phyloP scores from a whole-genome alignment of 2,113 vertebrate species.

The Struthidea cinerea region DNA sequence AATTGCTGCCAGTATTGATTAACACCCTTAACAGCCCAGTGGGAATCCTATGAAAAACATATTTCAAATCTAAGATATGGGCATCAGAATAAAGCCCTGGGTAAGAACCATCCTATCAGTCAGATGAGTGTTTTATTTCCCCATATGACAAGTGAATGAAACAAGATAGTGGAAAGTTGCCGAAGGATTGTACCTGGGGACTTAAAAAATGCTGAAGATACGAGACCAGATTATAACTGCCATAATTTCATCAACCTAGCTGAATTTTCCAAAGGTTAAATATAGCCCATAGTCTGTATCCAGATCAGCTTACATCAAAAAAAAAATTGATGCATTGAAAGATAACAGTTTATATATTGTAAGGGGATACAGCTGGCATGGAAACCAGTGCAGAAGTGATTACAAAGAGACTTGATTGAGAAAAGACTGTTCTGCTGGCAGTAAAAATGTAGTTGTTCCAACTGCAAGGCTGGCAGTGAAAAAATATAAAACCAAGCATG shows the following conservation, averaged over 20 bases:
- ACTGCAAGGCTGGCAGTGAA: background rate
- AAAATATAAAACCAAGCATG: background rate
- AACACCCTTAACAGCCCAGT: slow-evolving; percentile 15
- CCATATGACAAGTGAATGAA: background rate
- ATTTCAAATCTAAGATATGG: background rate
- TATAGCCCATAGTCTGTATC: background rate
- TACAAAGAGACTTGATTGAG: background rate
- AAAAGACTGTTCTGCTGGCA: background rate
- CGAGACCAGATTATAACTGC: background rate
- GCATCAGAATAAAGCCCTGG: slow-evolving; percentile 20
- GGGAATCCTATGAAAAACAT: slow-evolving; percentile 25
- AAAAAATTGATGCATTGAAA: background rate
- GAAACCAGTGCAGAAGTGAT: background rate
- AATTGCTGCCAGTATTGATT: slow-evolving; percentile 55
- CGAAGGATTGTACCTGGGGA: background rate
- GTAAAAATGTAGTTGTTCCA: background rate
- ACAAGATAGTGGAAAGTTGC: background rate
- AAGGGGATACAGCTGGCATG: background rate
- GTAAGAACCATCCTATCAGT: background rate
- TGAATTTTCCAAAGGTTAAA: background rate
- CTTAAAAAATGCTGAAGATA: background rate
- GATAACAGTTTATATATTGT: background rate
- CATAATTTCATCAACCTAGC: background rate
- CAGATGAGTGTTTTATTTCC: background rate
- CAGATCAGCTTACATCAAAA: background rate